Evolutionary conservation across 2,797 vertebrate species (phyloP).

Genomic region (Rachycentron canadum): DNA sequence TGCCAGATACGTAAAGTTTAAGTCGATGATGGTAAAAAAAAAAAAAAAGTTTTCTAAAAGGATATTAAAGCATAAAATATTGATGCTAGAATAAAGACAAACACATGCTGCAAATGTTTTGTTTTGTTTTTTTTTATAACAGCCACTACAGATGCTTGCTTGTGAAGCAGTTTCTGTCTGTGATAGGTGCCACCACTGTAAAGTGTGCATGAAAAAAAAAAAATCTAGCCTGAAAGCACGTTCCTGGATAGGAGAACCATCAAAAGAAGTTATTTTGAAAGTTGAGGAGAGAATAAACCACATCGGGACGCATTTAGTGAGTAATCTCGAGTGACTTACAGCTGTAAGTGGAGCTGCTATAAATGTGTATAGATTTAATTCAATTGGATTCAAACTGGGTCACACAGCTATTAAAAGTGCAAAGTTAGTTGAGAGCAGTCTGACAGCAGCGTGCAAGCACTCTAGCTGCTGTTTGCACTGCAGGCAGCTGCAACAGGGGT

Average conservation of each 20-base stretch:
- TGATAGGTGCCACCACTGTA: background rate
- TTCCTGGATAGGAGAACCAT: constrained; percentile 48
- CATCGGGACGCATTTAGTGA: constrained; percentile 61
- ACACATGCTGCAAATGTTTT: background rate
- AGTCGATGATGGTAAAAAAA: background rate
- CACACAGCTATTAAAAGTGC: constrained; percentile 78
- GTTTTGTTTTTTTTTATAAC: constrained; percentile 2
- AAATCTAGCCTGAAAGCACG: constrained; percentile 15
- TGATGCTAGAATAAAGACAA: constrained; percentile 1
- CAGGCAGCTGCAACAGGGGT: constrained; percentile 44
- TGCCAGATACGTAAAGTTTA: background rate
- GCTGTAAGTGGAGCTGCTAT: constrained; percentile 73
- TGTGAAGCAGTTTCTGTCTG: constrained; percentile 2
- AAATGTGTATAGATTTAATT: constrained; percentile 74
- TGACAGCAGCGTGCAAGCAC: constrained; percentile 61
- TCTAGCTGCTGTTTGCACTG: constrained; percentile 47
- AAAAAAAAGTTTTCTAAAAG: no score
- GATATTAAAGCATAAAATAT: background rate
- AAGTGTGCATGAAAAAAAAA: constrained; percentile 11
- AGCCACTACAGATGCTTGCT: constrained; percentile 13
- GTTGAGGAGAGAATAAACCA: constrained; percentile 57
- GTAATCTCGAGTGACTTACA: constrained; percentile 74
- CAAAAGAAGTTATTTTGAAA: constrained; percentile 59
- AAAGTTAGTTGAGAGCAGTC: constrained; percentile 67
- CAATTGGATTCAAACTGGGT: constrained; percentile 80